Percentiles rank a stretch among this genome's conserved stretches.
Conservation (phyloP, 2,888 invertebrate species). For the Balanococcus diminutus region DNA sequence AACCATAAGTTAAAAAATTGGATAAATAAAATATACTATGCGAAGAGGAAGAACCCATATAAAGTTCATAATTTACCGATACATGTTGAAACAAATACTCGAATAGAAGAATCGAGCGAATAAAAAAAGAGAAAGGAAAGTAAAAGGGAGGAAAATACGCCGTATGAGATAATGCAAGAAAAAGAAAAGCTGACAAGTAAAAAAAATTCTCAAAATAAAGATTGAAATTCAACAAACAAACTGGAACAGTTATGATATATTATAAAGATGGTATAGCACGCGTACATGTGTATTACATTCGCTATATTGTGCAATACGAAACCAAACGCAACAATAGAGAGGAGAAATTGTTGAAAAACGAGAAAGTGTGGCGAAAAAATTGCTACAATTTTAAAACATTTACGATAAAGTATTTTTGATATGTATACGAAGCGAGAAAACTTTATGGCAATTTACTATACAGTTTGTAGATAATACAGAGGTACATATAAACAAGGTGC, state of each 20-base stretch:
- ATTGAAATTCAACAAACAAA: slow-evolving; percentile 31
- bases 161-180: slow-evolving; percentile 10
- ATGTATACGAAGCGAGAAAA: slow-evolving; percentile 12
- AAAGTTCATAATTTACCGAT: slow-evolving; percentile 31
- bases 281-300: background rate
- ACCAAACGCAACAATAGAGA: background rate
- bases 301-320: background rate
- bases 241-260: slow-evolving; percentile 1
- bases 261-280: background rate
- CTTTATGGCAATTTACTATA: background rate
- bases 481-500: background rate
- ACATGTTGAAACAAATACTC: background rate
- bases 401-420: slow-evolving; percentile 22
- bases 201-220: slow-evolving; percentile 23
- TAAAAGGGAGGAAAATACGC: background rate
- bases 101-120: background rate
- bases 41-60: background rate
- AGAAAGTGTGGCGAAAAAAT: slow-evolving; percentile 9
- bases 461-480: background rate
- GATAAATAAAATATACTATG: slow-evolving; percentile 9
- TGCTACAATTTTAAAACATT: slow-evolving; percentile 24
- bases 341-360: slow-evolving; percentile 7
- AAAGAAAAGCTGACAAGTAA: slow-evolving; percentile 18
- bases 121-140: background rate
- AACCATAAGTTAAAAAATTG: slow-evolving; percentile 23